These are phyloP conservation scores for Brachionus rotundiformis DNA, from an alignment of 1,140 invertebrate genomes.

Conservation along the genomic window DNA sequence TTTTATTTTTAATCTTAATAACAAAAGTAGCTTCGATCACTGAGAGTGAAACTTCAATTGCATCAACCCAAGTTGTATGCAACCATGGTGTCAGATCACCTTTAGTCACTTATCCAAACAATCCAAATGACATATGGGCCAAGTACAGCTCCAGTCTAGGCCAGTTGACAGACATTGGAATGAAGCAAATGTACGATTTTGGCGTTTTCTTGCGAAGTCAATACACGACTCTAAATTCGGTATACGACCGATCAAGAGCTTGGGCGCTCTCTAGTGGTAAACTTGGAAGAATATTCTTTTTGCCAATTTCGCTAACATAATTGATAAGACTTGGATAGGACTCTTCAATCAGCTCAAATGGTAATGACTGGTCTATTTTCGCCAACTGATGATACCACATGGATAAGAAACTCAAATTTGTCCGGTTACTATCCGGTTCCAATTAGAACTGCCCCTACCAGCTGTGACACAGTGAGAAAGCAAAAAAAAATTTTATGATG, in stretches of 20 bases:
- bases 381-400: background rate
- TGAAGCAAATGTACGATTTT: slow-evolving; percentile 17
- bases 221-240: background rate
- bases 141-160: background rate
- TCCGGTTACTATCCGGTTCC: background rate
- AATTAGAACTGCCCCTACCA: background rate
- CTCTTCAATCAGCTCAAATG: slow-evolving; percentile 35
- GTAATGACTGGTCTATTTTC: slow-evolving; percentile 1
- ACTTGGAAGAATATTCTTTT: background rate
- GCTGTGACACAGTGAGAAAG: background rate
- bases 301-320: background rate
- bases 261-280: background rate
- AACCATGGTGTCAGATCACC: slow-evolving; percentile 34
- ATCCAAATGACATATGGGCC: slow-evolving; percentile 14
- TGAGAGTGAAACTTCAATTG: slow-evolving; percentile 5
- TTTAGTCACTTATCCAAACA: background rate
- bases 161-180: background rate
- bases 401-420: background rate
- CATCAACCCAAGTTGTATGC: background rate
- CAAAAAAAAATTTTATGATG: background rate
- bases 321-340: background rate
- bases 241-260: background rate
- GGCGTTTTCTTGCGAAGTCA: background rate
- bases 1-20: background rate
- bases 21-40: background rate